Base-by-base conservation (phyloP, 2,797 vertebrate genomes). In the Sebastes cheni region DNA sequence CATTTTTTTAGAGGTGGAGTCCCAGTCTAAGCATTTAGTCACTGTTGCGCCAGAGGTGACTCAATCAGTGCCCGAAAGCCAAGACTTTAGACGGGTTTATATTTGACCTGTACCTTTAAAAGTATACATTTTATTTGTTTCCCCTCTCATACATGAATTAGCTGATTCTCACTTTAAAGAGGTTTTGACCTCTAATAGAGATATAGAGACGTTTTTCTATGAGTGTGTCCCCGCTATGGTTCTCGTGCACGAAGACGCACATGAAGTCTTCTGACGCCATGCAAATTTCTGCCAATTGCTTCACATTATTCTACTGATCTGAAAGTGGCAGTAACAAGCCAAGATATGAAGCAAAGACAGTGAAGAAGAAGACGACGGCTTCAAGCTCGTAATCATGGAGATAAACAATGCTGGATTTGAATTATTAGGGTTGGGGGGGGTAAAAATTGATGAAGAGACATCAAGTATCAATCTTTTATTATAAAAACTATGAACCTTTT, bases 1-100 rank as follows among this genome's bases (percentile, higher is more conserved):
- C 67, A 10, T 59, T 66, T 67, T 59, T 79, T 67, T 66, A 76
- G 62, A n/a, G 56, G 67, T 77, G 60, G 59, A 84, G 79, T 72
- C 79, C n/a, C 8, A 22, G 59, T 50, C 20, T 32, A 71, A 83
- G 22, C 6, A 9, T 39, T 64, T 13, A 64, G 20, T 52, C 52
- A 54, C 75, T 14, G 61, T 23, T 30, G 55, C 20, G 27, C 16
- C 27, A 14, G 2, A 55, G 27, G 36, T 39, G 12, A 66, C 39
- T 42, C 12, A 4, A 42, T 55, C 29, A 36, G 32, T 12, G 14
- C 13, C 55, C 7, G 8, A 64, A 54, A 67, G 25, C 27, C 22
- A 4, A 59, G 20, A 61, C n/a, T 50, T 77, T 4, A 58, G 39
- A 23, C 4, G 1, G 4, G 4, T 56, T 36, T 36, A 72, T 13